These are phyloP conservation scores for Merodon equestris DNA, from an alignment of 2,888 invertebrate species.

Conservation along the genomic window DNA sequence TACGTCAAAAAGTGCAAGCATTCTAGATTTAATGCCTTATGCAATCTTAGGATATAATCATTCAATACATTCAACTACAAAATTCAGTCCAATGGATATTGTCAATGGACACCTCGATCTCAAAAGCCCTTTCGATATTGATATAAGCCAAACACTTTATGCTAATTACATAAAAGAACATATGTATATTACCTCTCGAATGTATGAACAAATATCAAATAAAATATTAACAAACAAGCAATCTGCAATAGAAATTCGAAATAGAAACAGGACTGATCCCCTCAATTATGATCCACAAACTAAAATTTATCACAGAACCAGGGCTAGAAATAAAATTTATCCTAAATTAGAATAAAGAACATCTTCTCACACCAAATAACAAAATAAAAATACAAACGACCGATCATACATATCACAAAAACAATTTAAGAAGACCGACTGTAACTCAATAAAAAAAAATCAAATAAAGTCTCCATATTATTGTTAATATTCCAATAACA, in stretches of 20 bases:
- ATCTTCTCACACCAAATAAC: conserved; percentile 21
- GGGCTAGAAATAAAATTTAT: conserved; percentile 22
- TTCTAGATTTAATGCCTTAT: conserved; percentile 29
- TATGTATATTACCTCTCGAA: conserved; percentile 8
- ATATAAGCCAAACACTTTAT: conserved; percentile 32
- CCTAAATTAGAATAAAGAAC: conserved; percentile 21
- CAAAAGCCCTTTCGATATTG: conserved; percentile 23
- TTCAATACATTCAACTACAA: conserved; percentile 53
- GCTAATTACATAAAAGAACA: conserved; percentile 37
- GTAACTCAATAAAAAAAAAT: too few species aligned
- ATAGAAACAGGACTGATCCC: conserved; percentile 29
- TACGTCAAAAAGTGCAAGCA: conserved; percentile 22
- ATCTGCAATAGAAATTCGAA: conserved; percentile 22
- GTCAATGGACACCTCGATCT: conserved; percentile 27
- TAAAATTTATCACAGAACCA: conserved; percentile 30
- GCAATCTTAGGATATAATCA: conserved; percentile 51
- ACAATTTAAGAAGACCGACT: conserved; percentile 25
- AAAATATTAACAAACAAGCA: conserved; percentile 10
- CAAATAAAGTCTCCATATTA: too few species aligned
- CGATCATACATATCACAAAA: conserved; percentile 22
- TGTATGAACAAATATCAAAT: conserved; percentile 28
- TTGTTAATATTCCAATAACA: too few species aligned
- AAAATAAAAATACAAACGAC: conserved; percentile 13
- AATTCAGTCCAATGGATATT: conserved; percentile 35
- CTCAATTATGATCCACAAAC: conserved; percentile 12